Evolutionary conservation across 2,888 invertebrate genomes (phyloP), one percentile per base, ranked within the genome.

Genomic region (Drosophila vallismaia): DNA sequence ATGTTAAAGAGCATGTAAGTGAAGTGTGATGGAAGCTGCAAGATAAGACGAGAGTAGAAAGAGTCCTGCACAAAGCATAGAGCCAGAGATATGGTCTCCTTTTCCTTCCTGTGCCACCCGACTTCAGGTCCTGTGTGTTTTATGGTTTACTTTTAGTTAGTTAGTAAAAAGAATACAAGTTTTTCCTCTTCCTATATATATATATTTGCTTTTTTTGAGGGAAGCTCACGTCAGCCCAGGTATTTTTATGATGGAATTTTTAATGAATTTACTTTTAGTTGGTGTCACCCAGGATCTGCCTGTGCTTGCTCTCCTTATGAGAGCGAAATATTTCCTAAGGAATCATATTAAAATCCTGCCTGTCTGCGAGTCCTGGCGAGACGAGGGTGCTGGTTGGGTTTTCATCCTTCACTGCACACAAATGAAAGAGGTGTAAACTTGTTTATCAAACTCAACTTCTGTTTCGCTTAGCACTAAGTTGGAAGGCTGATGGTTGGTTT

Each of bases 261-360:
- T 83, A 83, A 83, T 83, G 82, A 83, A 86, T 86, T 86, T 83
- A 83, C 82, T 83, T 86, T 83, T 84, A 84, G 86, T 76, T 76
- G 67, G 84, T 84, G 81, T 86, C 84, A 76, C 75, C 76, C 50
- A 73, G 71, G 75, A 85, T 72, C 74, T 67, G 79, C 83, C 71
- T 70, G 62, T 49, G 38, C 51, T 10, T 38, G 26, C 29, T 45
- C 51, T 29, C 12, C 12, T 29, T 31, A 29, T 19, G 44, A 53
- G 50, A 44, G 60, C 40, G 36, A 26, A 38, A 53, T 40, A 51
- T 54, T 48, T 45, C 14, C 38, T 46, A 54, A 59, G 59, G 59
- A 58, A 45, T 59, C 53, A 48, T 59, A 64, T 64, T 62, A 63
- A 63, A 63, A 64, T 51, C 62, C 28, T 40, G 31, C 26, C 40